Evolutionary conservation across 2,113 vertebrate genomes (phyloP), one percentile per base, ranked within the genome.

Genomic region (Perognathus longimembris): DNA sequence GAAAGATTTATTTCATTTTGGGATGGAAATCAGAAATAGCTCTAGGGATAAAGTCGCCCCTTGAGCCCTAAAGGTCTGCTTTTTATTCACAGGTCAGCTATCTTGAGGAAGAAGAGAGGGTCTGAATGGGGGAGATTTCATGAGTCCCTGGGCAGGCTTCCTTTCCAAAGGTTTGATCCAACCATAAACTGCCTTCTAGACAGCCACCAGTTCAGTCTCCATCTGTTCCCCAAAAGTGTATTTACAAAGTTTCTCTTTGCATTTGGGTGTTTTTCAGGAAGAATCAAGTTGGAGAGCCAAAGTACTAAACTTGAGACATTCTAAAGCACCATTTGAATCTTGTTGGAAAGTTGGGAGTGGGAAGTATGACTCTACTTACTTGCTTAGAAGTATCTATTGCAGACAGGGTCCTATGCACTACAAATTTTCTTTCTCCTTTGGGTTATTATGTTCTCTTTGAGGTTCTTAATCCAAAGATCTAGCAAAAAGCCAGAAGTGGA

Each of bases 231-330:
- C 40, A 87, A 81, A 50, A 26, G 32, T 21, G 28, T 66, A 66
- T 36, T 88, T 80, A 24, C n/a, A n/a, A 54, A 12, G 17, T 54
- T 54, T 54, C 50, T 54, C 50, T 54, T 54, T 54, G 63, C 24
- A 73, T 42, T 91, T 36, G 70, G 67, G 17, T 78, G 11, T 83
- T 89, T 92, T 91, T 82, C n/a, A 42, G 73, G 34, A 87, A 78
- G 54, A 79, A 93, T 74, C 14, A n/a, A 17, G 24, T 64, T 92
- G 45, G 45, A 59, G 26, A 89, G 50, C 30, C 67, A 92, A 89
- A 77, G 38, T 73, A 79, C n/a, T 95, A 75, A 66, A 40, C 78
- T 42, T 24, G 75, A 86, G 92, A 73, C 17, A 59, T 95, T 84
- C 79, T 90, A 85, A 85, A 36, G 45, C 38, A 79, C 34, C 34